These are phyloP conservation scores for Philopotamus ludificatus DNA, from an alignment of 1,140 invertebrate genomes.

Conservation along the genomic window DNA sequence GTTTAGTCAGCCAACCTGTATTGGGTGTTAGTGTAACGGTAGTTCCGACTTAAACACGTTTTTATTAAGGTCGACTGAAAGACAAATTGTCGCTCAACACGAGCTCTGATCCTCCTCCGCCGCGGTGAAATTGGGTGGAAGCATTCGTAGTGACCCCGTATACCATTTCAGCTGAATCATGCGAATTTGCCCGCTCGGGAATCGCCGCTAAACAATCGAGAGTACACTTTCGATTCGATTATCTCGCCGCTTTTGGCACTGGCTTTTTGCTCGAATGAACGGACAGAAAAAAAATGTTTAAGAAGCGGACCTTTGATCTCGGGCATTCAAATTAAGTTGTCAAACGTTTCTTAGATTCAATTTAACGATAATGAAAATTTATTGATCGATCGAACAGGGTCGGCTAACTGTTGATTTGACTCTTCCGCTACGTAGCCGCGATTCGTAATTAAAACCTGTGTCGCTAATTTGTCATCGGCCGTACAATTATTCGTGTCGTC, in stretches of 20 bases:
- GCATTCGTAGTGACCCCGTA: background rate
- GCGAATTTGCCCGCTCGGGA: background rate
- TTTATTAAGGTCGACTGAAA: slow-evolving; percentile 28
- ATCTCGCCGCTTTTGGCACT: background rate
- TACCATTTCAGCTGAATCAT: background rate
- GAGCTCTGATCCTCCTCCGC: background rate
- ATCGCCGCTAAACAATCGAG: no score
- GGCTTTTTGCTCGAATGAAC: no score
- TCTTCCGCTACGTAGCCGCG: slow-evolving; percentile 26
- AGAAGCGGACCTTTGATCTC: no score
- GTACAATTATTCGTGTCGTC: background rate
- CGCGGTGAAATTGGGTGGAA: background rate
- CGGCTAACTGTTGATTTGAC: slow-evolving; percentile 13
- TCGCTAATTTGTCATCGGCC: slow-evolving; percentile 20
- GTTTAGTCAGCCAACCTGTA: slow-evolving; percentile 20
- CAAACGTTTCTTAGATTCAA: no score
- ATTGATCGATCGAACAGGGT: slow-evolving; percentile 24
- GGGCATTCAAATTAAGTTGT: no score
- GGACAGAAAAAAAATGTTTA: no score
- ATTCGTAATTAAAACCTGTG: slow-evolving; percentile 28
- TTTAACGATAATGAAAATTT: slow-evolving; percentile 25
- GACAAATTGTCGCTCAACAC: background rate
- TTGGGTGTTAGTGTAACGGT: slow-evolving; percentile 27
- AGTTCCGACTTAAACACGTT: slow-evolving; percentile 28
- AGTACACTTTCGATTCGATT: no score